Evolutionary conservation across 2,888 invertebrate genomes (phyloP).

Genomic region (Keiferia lycopersicella): DNA sequence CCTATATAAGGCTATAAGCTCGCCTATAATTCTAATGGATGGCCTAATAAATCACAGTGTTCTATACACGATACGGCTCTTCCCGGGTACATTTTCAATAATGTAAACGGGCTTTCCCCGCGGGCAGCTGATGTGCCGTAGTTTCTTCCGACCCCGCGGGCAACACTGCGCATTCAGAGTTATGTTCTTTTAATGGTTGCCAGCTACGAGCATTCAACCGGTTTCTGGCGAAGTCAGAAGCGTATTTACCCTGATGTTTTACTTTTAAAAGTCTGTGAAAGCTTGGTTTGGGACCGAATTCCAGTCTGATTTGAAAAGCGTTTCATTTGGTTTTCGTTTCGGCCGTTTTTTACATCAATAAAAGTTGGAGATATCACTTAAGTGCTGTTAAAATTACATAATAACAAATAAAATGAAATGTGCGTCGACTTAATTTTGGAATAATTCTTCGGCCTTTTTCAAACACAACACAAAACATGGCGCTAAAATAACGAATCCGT

Average conservation of each 20-base stretch:
- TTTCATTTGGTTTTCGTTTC: too few relatives aligned
- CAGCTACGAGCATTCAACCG: constrained; percentile 22
- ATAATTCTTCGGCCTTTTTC: too few relatives aligned
- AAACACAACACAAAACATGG: too few relatives aligned
- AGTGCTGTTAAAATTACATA: too few relatives aligned
- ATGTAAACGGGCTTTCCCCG: constrained; percentile 31
- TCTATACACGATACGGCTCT: constrained; percentile 14
- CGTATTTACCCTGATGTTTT: too few relatives aligned
- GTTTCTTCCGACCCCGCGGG: constrained; percentile 25
- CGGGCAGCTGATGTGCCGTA: constrained; percentile 31
- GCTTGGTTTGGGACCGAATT: neutral
- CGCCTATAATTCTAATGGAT: constrained; percentile 28
- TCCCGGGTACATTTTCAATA: constrained; percentile 27
- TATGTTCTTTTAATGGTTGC: constrained; percentile 38
- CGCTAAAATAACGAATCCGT: too few relatives aligned
- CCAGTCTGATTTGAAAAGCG: neutral
- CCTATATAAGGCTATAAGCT: constrained; percentile 16
- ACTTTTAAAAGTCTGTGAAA: too few relatives aligned
- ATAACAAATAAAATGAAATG: too few relatives aligned
- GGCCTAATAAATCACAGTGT: constrained; percentile 26
- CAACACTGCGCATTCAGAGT: constrained; percentile 36
- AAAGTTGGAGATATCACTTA: too few relatives aligned
- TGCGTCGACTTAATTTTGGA: too few relatives aligned
- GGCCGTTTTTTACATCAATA: too few relatives aligned
- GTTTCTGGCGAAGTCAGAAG: too few relatives aligned